phyloP scores from a whole-genome alignment of 2,797 vertebrate species.

The Platyrinchus mystaceus region DNA sequence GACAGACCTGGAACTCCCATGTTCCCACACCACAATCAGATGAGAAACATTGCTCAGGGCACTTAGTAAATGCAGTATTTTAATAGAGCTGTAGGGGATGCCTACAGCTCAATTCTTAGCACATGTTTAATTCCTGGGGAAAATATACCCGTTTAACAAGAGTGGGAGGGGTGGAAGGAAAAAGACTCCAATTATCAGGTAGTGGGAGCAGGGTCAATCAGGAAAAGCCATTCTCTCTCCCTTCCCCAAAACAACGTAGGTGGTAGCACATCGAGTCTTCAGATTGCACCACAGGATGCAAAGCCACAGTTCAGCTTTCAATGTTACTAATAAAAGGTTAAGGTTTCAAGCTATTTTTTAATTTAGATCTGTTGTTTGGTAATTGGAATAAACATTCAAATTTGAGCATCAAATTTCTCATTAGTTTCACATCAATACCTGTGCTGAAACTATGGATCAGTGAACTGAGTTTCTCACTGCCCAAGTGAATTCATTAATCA shows the following conservation, averaged over 20 bases:
- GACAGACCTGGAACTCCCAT: neutral
- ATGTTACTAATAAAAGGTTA: constrained; percentile 74
- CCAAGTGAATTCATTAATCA: constrained; percentile 88
- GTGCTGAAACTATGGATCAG: constrained; percentile 81
- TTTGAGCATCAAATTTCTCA: constrained; percentile 86
- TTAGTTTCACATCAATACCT: constrained; percentile 87
- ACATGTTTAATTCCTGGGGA: neutral
- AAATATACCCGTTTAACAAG: neutral
- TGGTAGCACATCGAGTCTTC: neutral
- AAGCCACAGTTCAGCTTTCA: constrained; percentile 43
- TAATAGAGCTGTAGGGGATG: constrained; percentile 39
- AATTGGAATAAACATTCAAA: constrained; percentile 88
- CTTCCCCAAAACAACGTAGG: constrained; percentile 21
- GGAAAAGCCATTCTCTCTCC: neutral
- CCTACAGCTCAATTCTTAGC: neutral
- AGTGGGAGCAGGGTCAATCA: constrained; percentile 36
- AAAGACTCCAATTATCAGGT: constrained; percentile 18
- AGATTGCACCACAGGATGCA: neutral
- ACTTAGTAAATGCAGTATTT: neutral
- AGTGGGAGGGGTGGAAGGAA: neutral
- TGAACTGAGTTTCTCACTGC: constrained; percentile 78
- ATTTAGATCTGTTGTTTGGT: constrained; percentile 79
- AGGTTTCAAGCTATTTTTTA: constrained; percentile 72
- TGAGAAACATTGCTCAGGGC: neutral
- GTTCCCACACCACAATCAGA: neutral